Conservation (phyloP, 2,797 vertebrate genomes). For the Peromyscus attwateri region DNA sequence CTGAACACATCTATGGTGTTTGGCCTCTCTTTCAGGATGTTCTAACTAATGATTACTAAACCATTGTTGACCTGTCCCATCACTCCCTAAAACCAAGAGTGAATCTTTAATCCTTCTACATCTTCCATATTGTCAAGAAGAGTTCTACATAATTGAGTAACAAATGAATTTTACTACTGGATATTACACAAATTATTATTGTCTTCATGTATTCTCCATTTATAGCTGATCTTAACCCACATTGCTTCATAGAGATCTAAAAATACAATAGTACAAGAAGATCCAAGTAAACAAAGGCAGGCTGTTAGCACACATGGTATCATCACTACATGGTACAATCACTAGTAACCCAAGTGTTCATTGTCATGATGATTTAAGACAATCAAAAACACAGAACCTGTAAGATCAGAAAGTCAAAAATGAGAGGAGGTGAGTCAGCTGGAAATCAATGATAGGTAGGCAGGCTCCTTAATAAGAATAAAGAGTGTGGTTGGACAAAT, state of each 20-base stretch:
- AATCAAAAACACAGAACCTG: neutral
- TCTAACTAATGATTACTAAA: neutral
- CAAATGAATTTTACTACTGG: neutral
- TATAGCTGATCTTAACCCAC: neutral
- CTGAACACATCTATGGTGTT: neutral
- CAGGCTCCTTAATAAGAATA: neutral
- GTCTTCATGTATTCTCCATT: conserved; percentile 2
- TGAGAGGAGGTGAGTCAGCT: neutral
- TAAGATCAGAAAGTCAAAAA: conserved; percentile 10
- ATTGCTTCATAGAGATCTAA: neutral
- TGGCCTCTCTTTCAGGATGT: neutral
- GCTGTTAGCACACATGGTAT: neutral
- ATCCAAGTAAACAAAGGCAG: neutral
- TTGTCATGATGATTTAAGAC: neutral
- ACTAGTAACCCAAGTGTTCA: neutral
- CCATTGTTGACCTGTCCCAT: neutral
- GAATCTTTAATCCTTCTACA: neutral
- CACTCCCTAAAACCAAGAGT: neutral
- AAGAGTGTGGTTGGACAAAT: neutral
- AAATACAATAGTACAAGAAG: neutral
- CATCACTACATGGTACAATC: neutral
- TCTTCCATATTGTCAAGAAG: neutral
- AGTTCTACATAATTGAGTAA: neutral
- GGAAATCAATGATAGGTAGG: neutral
- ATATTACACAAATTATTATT: neutral